Conservation (phyloP, 2,888 invertebrate genomes). For the Hypena proboscidalis region DNA sequence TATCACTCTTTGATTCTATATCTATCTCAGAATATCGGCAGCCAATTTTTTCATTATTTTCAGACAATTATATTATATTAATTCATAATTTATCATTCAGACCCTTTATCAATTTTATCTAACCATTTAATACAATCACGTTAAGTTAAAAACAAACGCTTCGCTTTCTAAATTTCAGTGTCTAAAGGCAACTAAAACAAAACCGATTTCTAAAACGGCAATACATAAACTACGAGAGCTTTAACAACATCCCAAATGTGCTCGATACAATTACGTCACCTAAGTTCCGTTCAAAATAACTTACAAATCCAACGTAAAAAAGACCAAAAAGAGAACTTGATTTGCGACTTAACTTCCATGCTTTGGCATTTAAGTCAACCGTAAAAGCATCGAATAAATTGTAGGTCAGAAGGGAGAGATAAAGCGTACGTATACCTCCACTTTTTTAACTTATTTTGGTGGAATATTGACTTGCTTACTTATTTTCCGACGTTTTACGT, state of each 20-base stretch:
- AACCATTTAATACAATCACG: too few species aligned
- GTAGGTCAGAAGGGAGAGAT: conserved; percentile 84
- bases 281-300: conserved; percentile 34
- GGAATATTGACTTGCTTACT: conserved; percentile 65
- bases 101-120: too few species aligned
- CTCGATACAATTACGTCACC: conserved; percentile 26
- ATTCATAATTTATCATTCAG: too few species aligned
- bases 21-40: too few species aligned
- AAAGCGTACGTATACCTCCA: conserved; percentile 71
- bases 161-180: background rate
- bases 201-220: background rate
- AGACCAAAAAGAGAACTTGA: conserved; percentile 69
- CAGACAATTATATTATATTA: too few species aligned
- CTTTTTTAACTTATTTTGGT: conserved; percentile 73
- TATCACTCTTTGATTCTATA: too few species aligned
- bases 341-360: conserved; percentile 76
- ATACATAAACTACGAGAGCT: background rate
- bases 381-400: conserved; percentile 83
- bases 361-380: conserved; percentile 83
- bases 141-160: too few species aligned
- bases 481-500: conserved; percentile 45
- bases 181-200: background rate
- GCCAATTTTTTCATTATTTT: too few species aligned
- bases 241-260: conserved; percentile 14
- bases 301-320: conserved; percentile 49